Base-by-base conservation (phyloP, 2,113 vertebrate species). In the Sciurus niger region DNA sequence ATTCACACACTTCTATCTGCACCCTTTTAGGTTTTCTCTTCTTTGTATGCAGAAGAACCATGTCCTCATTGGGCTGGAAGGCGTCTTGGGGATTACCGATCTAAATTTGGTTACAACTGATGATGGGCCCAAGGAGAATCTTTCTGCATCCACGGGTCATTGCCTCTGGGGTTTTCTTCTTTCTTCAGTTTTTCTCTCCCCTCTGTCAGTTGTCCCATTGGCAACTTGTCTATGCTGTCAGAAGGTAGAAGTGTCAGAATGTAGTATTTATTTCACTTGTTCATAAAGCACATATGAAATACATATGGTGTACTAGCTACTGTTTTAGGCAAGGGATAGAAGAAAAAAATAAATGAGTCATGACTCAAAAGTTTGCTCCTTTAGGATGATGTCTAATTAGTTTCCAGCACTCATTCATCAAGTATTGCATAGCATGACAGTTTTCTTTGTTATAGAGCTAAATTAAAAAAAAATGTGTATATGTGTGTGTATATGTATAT, bases 1-100 rank as follows among this genome's bases (percentile, higher is more conserved):
- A 87, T 74, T 74, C 68, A 20, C 17, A 53, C 40, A 79, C 30
- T 17, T 88, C 53, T 53, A 2, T 73, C 43, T 80, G 25, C 2
- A 65, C 22, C 32, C 58, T 63, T 84, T 84, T 55, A 78, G 24
- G 43, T 78, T 72, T 89, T 77, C 53, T n/a, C 91, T 88, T 48
- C 51, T 58, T 84, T 73, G 67, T n/a, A 74, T 53, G 58, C 12
- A 77, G 63, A 91, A 92, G 95, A 80, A 58, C n/a, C 10, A 73
- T 25, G 30, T 65, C 60, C 14, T 46, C 55, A n/a, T 17, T 60
- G 46, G 70, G 34, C 70, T 73, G 20, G 22, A 88, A 85, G n/a
- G 18, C 30, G 67, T 46, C 10, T 72, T 51, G 12, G 18, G 40
- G 20, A n/a, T 89, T 92, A 92, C 4, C 72, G 46, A 79, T 72